Percentiles rank a stretch among this genome's conserved stretches.
Conservation (phyloP, 2,888 invertebrate species). For the Aplocera efformata region DNA sequence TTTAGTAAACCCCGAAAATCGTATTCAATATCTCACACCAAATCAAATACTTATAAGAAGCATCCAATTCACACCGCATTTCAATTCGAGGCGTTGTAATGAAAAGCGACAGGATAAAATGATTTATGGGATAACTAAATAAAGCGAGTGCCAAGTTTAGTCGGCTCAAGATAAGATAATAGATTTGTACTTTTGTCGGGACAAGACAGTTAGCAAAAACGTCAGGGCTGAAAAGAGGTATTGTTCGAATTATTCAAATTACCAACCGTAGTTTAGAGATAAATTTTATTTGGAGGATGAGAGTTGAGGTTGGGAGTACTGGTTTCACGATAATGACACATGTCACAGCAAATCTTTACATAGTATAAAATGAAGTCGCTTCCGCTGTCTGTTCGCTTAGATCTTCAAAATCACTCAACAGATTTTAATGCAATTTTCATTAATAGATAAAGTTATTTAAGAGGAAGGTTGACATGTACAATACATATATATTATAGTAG, state of each 20-base stretch:
- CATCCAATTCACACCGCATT: slow-evolving; percentile 34
- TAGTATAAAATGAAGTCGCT: too few species aligned
- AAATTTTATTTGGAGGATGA: slow-evolving; percentile 13
- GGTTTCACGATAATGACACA: too few species aligned
- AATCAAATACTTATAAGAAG: too few species aligned
- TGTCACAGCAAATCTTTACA: too few species aligned
- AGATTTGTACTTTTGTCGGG: slow-evolving; percentile 57
- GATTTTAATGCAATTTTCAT: too few species aligned
- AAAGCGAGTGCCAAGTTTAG: slow-evolving; percentile 62
- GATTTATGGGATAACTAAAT: slow-evolving; percentile 70
- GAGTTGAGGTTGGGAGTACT: not conserved
- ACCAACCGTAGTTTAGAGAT: slow-evolving; percentile 15
- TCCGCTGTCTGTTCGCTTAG: too few species aligned
- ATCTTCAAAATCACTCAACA: too few species aligned
- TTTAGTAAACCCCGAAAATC: too few species aligned
- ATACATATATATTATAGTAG: too few species aligned
- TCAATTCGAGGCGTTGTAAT: slow-evolving; percentile 50
- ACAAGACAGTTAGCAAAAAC: slow-evolving; percentile 26
- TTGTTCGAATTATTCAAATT: slow-evolving; percentile 22
- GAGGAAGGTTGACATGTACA: too few species aligned
- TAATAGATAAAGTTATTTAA: too few species aligned
- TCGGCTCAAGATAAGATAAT: slow-evolving; percentile 52
- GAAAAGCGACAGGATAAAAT: slow-evolving; percentile 71
- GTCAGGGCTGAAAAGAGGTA: slow-evolving; percentile 18
- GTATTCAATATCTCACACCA: too few species aligned